Base-by-base conservation (phyloP, 2,113 vertebrate species). In the Procavia capensis region DNA sequence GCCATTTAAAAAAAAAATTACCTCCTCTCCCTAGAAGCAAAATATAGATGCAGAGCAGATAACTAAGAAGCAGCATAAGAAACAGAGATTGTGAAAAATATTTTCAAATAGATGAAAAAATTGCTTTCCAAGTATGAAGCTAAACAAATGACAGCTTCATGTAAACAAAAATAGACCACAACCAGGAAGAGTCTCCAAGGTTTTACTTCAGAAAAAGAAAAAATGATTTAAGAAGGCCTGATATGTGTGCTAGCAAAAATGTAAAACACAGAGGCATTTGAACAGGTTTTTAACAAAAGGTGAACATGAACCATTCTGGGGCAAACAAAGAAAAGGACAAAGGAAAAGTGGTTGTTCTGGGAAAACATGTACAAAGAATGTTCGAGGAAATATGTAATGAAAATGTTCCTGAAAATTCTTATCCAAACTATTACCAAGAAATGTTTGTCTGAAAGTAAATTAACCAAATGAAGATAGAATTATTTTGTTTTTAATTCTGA, bases 41-140 rank as follows among this genome's bases (percentile, higher is more conserved):
- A 24, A 24, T 27, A 74, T 4, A 68, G 74, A 78, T 36, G 80
- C 5, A 92, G 34, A 90, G n/a, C 6, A 79, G 9, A 39, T 25
- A 89, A 31, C 14, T 61, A 74, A 63, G n/a, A 68, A 86, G 41
- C 45, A 95, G 72, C 39, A 86, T 45, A 5, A 50, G 29, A 66
- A 68, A 86, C 0, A 90, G 45, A 66, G 89, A 92, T 2, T 59
- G 9, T n/a, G 1, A 9, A 11, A 83, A 90, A 81, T 61, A 74
- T 54, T 89, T 89, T 70, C 74, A 88, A 89, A 83, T 41, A 95
- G 9, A 82, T 70, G 16, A 90, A 66, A 94, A 87, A 89, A 68
- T 87, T 84, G 79, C 11, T 68, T 87, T 78, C 54, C 36, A 87
- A 61, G n/a, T 68, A 75, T 54, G 45, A 88, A 70, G 39, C 45